Conservation (phyloP, 2,797 vertebrate species). For the Catostomus latipinnis region DNA sequence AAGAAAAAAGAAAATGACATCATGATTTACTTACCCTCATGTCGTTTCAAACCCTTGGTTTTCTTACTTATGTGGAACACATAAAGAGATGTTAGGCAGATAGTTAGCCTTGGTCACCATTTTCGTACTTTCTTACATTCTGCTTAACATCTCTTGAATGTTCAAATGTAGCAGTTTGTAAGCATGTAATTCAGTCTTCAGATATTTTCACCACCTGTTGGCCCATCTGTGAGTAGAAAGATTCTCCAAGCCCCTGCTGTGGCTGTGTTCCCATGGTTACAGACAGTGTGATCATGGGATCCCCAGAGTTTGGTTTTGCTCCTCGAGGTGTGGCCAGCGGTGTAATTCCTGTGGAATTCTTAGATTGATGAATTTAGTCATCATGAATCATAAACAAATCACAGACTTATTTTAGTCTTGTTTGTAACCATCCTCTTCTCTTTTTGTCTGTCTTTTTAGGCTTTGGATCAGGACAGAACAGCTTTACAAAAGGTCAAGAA, state of each 20-base stretch:
- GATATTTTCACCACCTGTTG: conserved; percentile 27
- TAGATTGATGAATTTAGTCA: background rate
- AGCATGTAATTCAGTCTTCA: background rate
- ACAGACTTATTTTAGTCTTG: conserved; percentile 19
- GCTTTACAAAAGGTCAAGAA: conserved; percentile 91
- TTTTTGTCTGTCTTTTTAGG: conserved; percentile 68
- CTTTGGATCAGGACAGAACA: conserved; percentile 89
- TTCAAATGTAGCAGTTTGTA: background rate
- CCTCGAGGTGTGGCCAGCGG: conserved; percentile 9
- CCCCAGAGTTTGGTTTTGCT: conserved; percentile 18
- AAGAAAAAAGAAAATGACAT: too few relatives aligned
- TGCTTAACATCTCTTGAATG: too few relatives aligned
- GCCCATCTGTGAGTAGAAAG: conserved; percentile 23
- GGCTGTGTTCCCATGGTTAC: conserved; percentile 49
- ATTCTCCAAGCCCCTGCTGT: background rate
- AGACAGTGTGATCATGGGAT: conserved; percentile 39
- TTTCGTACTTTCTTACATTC: too few relatives aligned
- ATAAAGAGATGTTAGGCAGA: too few relatives aligned
- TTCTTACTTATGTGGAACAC: too few relatives aligned
- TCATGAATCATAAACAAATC: conserved; percentile 34
- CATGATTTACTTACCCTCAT: too few relatives aligned
- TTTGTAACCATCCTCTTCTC: conserved; percentile 1
- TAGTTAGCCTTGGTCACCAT: too few relatives aligned
- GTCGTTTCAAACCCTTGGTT: too few relatives aligned
- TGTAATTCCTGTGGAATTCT: conserved; percentile 30